Conservation (phyloP, 2,797 vertebrate species). For the Morus bassanus region DNA sequence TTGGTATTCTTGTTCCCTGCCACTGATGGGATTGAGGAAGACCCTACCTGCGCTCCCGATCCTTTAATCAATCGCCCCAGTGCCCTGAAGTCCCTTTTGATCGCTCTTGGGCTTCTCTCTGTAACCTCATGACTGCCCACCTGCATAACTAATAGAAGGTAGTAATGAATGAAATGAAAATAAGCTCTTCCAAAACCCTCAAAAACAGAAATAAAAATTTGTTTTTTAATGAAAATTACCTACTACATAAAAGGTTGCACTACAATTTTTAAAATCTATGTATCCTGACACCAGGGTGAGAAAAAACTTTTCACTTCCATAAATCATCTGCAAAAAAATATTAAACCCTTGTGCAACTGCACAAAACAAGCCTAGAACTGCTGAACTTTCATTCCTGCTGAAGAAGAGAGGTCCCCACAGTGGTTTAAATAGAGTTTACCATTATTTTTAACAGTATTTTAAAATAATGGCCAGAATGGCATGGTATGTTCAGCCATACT, state of each 20-base stretch:
- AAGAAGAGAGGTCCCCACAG: background rate
- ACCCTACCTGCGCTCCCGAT: too few relatives aligned
- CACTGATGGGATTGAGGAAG: too few relatives aligned
- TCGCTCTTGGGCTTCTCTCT: too few relatives aligned
- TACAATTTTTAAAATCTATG: background rate
- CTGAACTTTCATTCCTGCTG: background rate
- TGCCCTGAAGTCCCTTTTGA: too few relatives aligned
- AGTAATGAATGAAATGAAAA: background rate
- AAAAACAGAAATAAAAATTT: background rate
- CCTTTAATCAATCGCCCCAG: too few relatives aligned
- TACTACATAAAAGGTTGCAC: background rate
- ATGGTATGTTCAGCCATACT: background rate
- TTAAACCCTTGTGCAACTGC: background rate
- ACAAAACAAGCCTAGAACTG: background rate
- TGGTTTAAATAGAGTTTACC: background rate
- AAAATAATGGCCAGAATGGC: background rate
- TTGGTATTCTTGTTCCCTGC: too few relatives aligned
- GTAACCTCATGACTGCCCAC: too few relatives aligned
- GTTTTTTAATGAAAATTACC: background rate
- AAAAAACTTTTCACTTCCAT: background rate
- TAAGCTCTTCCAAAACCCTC: background rate
- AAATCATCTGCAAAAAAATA: background rate
- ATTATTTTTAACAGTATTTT: background rate
- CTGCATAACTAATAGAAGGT: too few relatives aligned
- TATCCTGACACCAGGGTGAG: background rate